Conservation (phyloP, 1,140 invertebrate species). For the Plectrocnemia conspersa region DNA sequence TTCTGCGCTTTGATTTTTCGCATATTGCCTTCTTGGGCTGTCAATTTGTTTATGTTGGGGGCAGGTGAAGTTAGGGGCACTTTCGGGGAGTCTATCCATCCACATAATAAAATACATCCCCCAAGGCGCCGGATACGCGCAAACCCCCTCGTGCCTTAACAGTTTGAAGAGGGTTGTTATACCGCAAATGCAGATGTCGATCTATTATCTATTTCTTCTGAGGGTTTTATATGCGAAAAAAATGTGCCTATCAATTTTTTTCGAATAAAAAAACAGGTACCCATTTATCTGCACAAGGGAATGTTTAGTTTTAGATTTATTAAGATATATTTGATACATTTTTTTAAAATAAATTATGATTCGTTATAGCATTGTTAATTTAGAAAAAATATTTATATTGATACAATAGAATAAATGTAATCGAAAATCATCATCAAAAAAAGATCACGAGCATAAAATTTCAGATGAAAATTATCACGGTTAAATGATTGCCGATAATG, state of each 20-base stretch:
- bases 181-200: conserved; percentile 24
- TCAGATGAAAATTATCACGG: conserved; percentile 15
- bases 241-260: no score
- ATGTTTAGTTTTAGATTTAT: no score
- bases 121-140: conserved; percentile 23
- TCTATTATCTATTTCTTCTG: conserved; percentile 23
- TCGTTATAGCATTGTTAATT: no score
- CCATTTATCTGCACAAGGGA: no score
- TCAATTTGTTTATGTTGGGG: neutral
- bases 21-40: no score
- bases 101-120: conserved; percentile 23
- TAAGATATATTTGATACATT: no score
- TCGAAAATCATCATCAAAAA: no score
- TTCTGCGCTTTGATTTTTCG: no score
- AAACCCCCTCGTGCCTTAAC: conserved; percentile 14
- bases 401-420: no score
- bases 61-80: neutral
- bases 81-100: conserved; percentile 10
- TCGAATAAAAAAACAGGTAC: no score
- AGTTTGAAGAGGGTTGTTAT: conserved; percentile 21
- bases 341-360: no score
- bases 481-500: neutral
- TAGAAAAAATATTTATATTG: no score
- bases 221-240: conserved; percentile 16
- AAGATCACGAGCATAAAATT: conserved; percentile 3